Base-by-base conservation (phyloP, 2,113 vertebrate genomes). In the Paedocypris sp. region DNA sequence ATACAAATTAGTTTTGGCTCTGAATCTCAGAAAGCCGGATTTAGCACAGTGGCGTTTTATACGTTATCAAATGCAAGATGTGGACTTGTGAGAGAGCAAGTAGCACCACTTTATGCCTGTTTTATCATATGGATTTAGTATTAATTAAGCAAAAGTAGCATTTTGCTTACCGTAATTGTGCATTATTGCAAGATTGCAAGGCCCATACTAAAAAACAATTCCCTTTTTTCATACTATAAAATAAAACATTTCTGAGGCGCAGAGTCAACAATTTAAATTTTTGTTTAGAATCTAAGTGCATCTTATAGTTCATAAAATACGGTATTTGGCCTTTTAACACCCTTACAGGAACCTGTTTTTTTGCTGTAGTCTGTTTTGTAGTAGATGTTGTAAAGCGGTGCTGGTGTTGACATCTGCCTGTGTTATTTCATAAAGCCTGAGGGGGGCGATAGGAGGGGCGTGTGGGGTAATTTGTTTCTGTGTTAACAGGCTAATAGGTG, bases 401-500 rank as follows among this genome's bases (percentile, higher is more conserved):
- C 66, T 79, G 48, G 6, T 78, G 69, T 81, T 86, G 81, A 85
- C 78, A 78, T 77, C 83, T 67, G 75, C 73, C 75, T 64, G 53
- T 64, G 73, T 80, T 82, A 76, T 74, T 71, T 67, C 74, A 43
- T 28, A 16, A 68, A 60, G 82, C 74, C 85, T 59, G 13, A 49
- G 72, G 77, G 73, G 74, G 72, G 52, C 57, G 72, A 77, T 70
- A 31, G 58, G 20, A 32, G 73, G 67, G 38, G 77, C 79, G 73
- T 77, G 72, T 86, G 65, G 12, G 60, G 59, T 79, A 63, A 85
- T 87, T 89, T 89, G 82, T 84, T 83, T 81, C 69, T 36, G 70
- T 65, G 77, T 82, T 84, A 81, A 81, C 76, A 62, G 71, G 68
- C 62, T 80, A 84, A 86, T 80, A 71, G 79, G 74, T 62, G 67